These are phyloP conservation scores for Erebia epiphron DNA, from an alignment of 2,888 invertebrate genomes.

Conservation along the genomic window DNA sequence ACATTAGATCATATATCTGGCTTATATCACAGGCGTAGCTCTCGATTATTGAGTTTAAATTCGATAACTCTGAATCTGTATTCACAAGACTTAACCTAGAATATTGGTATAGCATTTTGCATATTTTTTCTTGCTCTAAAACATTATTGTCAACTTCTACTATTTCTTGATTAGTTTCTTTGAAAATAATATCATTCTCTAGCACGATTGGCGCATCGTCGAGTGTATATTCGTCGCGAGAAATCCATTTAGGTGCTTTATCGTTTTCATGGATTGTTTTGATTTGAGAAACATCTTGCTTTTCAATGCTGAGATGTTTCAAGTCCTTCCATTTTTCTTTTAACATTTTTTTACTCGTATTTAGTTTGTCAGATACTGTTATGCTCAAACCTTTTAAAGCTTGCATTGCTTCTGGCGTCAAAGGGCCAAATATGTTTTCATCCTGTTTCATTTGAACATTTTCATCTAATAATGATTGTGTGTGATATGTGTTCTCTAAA, in stretches of 20 bases:
- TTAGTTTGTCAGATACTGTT: constrained; percentile 79
- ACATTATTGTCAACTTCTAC: constrained; percentile 67
- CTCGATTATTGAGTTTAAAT: constrained; percentile 72
- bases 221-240: constrained; percentile 48
- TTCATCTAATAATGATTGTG: constrained; percentile 59
- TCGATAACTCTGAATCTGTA: constrained; percentile 66
- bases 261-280: constrained; percentile 44
- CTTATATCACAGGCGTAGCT: constrained; percentile 75
- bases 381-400: constrained; percentile 77
- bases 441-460: constrained; percentile 50
- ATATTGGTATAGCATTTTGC: constrained; percentile 72
- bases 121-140: constrained; percentile 59
- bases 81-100: constrained; percentile 73
- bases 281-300: constrained; percentile 45
- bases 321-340: constrained; percentile 82
- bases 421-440: constrained; percentile 63
- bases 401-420: constrained; percentile 74
- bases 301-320: constrained; percentile 68
- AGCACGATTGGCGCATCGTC: constrained; percentile 48
- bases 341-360: constrained; percentile 76
- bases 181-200: constrained; percentile 68
- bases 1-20: constrained; percentile 66
- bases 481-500: constrained; percentile 74
- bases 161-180: constrained; percentile 75
- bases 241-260: constrained; percentile 50